These are phyloP conservation scores for Ips nitidus DNA, from an alignment of 1,140 invertebrate genomes.

Conservation along the genomic window DNA sequence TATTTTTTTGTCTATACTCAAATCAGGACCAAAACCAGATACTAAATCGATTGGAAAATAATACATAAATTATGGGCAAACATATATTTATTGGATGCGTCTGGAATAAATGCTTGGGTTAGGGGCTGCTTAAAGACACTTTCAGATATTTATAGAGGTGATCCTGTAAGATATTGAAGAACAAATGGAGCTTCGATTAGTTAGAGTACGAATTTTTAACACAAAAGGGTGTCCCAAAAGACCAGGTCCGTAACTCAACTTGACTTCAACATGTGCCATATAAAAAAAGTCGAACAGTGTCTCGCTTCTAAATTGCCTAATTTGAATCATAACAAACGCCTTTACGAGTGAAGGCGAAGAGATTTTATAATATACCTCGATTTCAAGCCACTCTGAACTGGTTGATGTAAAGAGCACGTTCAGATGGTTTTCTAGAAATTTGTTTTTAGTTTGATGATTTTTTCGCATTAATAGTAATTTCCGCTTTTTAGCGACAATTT, in stretches of 20 bases:
- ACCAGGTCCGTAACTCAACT: neutral
- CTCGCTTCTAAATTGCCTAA: slow-evolving; percentile 45
- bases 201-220: neutral
- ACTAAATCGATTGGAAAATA: too few species aligned
- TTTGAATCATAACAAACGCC: slow-evolving; percentile 44
- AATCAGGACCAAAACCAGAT: too few species aligned
- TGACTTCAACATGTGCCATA: slow-evolving; percentile 2
- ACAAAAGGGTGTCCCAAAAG: neutral
- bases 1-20: too few species aligned
- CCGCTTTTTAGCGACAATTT: neutral
- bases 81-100: slow-evolving; percentile 12
- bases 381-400: slow-evolving; percentile 10
- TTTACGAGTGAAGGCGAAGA: slow-evolving; percentile 34
- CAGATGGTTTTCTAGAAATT: slow-evolving; percentile 27
- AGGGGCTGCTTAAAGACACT: slow-evolving; percentile 22
- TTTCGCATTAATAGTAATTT: neutral
- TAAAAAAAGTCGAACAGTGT: slow-evolving; percentile 36
- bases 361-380: slow-evolving; percentile 27
- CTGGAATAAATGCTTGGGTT: slow-evolving; percentile 20
- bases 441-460: slow-evolving; percentile 4
- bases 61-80: neutral
- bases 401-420: slow-evolving; percentile 24
- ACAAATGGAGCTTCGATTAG: slow-evolving; percentile 17
- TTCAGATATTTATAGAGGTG: slow-evolving; percentile 22
- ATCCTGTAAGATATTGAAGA: slow-evolving; percentile 24